Evolutionary conservation across 1,140 invertebrate genomes (phyloP), one percentile per base, ranked within the genome.

Genomic region (Paramacrobiotus metropolitanus): DNA sequence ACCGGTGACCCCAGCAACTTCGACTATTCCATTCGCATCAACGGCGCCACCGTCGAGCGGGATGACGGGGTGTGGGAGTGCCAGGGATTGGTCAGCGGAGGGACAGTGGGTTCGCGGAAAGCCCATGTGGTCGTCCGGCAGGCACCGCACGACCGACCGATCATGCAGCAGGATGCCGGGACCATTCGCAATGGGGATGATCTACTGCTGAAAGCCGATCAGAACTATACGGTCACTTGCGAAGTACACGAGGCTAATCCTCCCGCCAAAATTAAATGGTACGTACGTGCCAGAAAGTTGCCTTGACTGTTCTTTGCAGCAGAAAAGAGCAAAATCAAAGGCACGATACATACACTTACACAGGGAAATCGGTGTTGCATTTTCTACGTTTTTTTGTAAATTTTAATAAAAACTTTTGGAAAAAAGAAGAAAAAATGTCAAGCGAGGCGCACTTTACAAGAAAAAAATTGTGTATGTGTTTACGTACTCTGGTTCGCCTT

Each of bases 31-130:
- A 55, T 55, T 24, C 48, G 48, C 15, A 55, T 55, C 28, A 20
- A 15, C 48, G 48, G 48, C 15, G 24, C 28, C 15, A 55, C 15
- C 4, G 48, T 55, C 15, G 48, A 55, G 15, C 48, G 48, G 15
- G 48, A 55, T 24, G 48, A 55, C 48, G 48, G 48, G 15, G 15
- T 55, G 48, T 55, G 48, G 48, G 48, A 55, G 24, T 55, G 48
- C 48, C 48, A 55, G 24, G 48, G 15, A 28, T 24, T 55, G 15
- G 24, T 55, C 15, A 15, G 15, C 4, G 48, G 48, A 4, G 48
- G 48, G 4, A 24, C 48, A 24, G 4, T 55, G 24, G 15, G 48
- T 9, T 55, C 48, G 24, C 15, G 48, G 48, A 55, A 55, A 28
- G 48, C 48, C 24, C 15, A 24, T 20, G 15, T 55, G 48, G 48